A percentile compares a stretch with the other conserved stretches of the same genome.
These are phyloP conservation scores for Fregata magnificens DNA, from an alignment of 2,113 vertebrate genomes.

Conservation along the genomic window DNA sequence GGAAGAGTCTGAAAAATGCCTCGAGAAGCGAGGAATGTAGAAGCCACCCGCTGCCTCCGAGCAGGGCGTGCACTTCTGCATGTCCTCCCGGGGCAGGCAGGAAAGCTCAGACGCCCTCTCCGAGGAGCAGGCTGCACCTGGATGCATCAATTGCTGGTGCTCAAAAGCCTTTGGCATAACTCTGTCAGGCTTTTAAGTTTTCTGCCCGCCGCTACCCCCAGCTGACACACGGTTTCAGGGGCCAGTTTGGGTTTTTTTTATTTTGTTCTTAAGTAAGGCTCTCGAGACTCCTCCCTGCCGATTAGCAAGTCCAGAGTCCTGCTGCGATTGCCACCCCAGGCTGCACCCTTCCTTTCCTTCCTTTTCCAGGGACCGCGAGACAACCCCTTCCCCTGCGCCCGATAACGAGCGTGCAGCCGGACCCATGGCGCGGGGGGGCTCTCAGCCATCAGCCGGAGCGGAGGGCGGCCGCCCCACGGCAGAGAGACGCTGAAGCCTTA, in stretches of 20 bases:
- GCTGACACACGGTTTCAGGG: fast-evolving
- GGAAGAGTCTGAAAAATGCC: not conserved
- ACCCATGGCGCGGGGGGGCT: fast-evolving
- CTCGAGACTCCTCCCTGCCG: not conserved
- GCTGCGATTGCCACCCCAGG: not conserved
- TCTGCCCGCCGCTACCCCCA: fast-evolving
- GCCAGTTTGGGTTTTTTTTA: fast-evolving
- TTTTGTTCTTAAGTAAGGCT: not conserved
- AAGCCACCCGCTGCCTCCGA: not conserved
- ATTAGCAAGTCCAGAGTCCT: not conserved
- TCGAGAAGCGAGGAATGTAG: fast-evolving
- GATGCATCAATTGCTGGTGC: fast-evolving
- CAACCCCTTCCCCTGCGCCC: not conserved
- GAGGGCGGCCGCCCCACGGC: not conserved
- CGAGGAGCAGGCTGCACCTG: not conserved
- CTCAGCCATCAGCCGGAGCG: not conserved
- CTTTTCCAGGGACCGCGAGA: not conserved
- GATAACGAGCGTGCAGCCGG: not conserved
- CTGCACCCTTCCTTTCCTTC: not conserved
- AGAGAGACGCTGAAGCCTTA: fast-evolving
- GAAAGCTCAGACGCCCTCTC: not conserved
- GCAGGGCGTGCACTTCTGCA: not conserved
- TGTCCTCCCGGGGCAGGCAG: not conserved
- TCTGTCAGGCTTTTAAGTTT: not conserved
- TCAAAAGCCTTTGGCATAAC: not conserved